phyloP scores from a whole-genome alignment of 2,113 vertebrate species.

The Hymenochirus boettgeri region DNA sequence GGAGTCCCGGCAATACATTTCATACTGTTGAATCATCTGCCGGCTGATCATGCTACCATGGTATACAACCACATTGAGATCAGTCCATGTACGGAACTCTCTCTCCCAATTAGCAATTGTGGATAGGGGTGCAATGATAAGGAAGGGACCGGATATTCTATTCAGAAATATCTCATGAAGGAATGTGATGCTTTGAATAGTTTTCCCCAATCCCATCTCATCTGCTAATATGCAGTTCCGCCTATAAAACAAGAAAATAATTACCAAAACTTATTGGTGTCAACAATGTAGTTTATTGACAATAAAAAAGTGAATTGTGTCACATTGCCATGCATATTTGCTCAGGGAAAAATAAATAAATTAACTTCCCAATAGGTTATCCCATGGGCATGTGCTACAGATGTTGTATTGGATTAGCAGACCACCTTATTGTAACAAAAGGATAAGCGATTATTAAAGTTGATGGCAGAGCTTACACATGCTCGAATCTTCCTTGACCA shows the following conservation, averaged over 20 bases:
- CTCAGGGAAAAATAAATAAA: too few relatives aligned
- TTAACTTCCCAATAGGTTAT: too few relatives aligned
- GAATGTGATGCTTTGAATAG: slow-evolving; percentile 97
- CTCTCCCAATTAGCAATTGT: slow-evolving; percentile 98
- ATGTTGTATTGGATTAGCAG: too few relatives aligned
- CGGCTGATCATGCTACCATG: slow-evolving; percentile 94
- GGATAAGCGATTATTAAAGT: too few relatives aligned
- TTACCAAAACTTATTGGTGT: too few relatives aligned
- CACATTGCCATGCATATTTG: too few relatives aligned
- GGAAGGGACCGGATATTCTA: slow-evolving; percentile 86
- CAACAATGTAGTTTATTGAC: too few relatives aligned
- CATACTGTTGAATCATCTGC: slow-evolving; percentile 98
- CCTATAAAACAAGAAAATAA: slow-evolving; percentile 58
- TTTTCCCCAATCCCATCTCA: slow-evolving; percentile 98
- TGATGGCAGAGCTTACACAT: too few relatives aligned
- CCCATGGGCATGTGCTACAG: too few relatives aligned
- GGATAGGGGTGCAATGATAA: slow-evolving; percentile 95
- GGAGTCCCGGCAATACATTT: slow-evolving; percentile 95
- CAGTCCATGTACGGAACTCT: slow-evolving; percentile 92
- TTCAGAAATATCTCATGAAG: slow-evolving; percentile 84
- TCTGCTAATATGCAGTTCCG: slow-evolving; percentile 97
- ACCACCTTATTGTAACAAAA: too few relatives aligned
- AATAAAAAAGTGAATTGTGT: neutral
- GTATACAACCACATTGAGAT: slow-evolving; percentile 93
- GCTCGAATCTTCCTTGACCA: too few relatives aligned